phyloP scores from a whole-genome alignment of 2,888 invertebrate genomes.

The Heteropelma amictum region DNA sequence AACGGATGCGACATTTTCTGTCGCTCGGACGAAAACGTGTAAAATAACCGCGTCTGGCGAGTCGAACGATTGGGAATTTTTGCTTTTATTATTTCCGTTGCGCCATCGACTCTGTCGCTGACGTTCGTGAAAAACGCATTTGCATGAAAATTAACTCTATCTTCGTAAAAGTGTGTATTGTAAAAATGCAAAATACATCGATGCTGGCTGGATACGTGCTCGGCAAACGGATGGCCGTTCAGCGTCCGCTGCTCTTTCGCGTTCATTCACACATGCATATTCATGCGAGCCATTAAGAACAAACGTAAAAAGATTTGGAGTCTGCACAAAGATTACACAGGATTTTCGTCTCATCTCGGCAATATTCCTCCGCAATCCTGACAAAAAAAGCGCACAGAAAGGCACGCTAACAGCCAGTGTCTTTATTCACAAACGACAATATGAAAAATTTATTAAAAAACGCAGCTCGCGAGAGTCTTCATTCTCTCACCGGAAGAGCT shows the following conservation, averaged over 20 bases:
- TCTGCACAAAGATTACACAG: no score
- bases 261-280: not conserved
- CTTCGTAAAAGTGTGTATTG: conserved; percentile 8
- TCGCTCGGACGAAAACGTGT: no score
- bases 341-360: no score
- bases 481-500: no score
- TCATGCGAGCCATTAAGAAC: not conserved
- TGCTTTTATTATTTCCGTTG: not conserved
- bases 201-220: conserved; percentile 39
- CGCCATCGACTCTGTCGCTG: not conserved
- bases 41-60: no score
- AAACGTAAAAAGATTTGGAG: conserved; percentile 7
- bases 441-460: no score
- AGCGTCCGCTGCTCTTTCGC: not conserved
- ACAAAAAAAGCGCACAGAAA: no score
- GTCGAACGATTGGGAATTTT: not conserved
- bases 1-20: no score
- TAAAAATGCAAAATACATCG: conserved; percentile 45
- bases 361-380: no score
- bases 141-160: conserved; percentile 48
- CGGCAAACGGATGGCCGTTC: conserved; percentile 11
- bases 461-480: no score
- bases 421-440: no score
- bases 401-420: no score
- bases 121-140: conserved; percentile 10